phyloP scores from a whole-genome alignment of 2,888 invertebrate genomes.

The Achlya flavicornis region DNA sequence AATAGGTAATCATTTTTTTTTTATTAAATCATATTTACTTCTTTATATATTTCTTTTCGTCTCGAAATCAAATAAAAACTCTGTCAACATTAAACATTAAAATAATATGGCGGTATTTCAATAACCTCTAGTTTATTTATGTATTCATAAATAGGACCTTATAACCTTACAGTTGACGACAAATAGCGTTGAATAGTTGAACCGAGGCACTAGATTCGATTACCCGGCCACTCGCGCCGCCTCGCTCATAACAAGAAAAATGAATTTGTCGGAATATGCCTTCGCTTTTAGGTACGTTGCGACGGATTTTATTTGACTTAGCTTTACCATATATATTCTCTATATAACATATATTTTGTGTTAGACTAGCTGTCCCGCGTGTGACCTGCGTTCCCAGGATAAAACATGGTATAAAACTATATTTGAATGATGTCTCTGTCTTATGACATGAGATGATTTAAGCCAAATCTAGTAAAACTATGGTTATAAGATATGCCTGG shows the following conservation, averaged over 20 bases:
- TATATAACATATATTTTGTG: neutral
- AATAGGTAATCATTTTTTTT: no score
- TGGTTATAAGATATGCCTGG: no score
- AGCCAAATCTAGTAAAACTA: no score
- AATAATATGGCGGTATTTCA: neutral
- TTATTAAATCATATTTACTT: no score
- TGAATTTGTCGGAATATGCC: conserved; percentile 54
- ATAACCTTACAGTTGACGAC: neutral
- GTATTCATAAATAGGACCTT: conserved; percentile 4
- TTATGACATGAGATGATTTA: no score
- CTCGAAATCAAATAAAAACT: neutral
- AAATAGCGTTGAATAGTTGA: conserved; percentile 19
- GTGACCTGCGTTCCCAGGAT: no score
- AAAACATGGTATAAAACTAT: no score
- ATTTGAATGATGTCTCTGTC: no score
- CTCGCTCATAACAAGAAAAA: conserved; percentile 60
- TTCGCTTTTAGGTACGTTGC: conserved; percentile 20
- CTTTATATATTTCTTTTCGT: neutral
- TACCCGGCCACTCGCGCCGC: conserved; percentile 49
- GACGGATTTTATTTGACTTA: conserved; percentile 33
- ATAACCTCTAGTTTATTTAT: neutral
- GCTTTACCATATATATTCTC: neutral
- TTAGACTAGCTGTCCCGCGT: no score
- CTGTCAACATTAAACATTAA: neutral
- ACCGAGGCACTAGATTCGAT: conserved; percentile 49